phyloP scores from a whole-genome alignment of 2,113 vertebrate genomes.

The Percopsis transmontana region DNA sequence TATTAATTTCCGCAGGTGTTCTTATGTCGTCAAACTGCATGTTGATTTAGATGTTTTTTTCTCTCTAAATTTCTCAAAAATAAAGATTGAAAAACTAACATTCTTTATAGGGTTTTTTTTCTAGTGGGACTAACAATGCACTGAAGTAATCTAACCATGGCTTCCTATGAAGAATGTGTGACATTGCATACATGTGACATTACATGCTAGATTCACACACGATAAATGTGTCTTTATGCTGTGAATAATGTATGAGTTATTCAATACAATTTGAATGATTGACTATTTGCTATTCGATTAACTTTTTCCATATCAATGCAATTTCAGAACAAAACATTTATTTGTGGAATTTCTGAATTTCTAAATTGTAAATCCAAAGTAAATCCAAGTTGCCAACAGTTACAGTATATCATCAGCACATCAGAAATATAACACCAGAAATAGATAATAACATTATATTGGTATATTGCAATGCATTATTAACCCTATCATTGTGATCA shows the following conservation, averaged over 20 bases:
- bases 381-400: no score
- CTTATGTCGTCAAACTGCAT: constrained; percentile 52
- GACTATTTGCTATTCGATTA: no score
- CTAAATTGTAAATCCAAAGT: not conserved
- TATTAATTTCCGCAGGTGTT: constrained; percentile 45
- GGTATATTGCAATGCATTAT: no score
- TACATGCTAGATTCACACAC: not conserved
- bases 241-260: not conserved
- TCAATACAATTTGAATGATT: no score
- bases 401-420: no score
- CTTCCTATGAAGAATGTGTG: no score
- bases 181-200: no score
- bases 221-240: not conserved
- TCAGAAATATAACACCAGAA: no score
- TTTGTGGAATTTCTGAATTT: not conserved
- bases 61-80: not conserved
- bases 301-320: no score
- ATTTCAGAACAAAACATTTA: not conserved
- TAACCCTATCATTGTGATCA: constrained; percentile 2
- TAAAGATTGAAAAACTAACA: not conserved
- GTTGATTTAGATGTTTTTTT: constrained; percentile 10
- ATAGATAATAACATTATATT: no score
- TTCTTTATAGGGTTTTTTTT: not conserved
- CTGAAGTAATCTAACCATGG: not conserved
- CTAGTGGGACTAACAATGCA: not conserved